Percentiles rank a stretch among this genome's conserved stretches.
Conservation (phyloP, 2,797 vertebrate genomes). For the Chiropotes sagulatus region DNA sequence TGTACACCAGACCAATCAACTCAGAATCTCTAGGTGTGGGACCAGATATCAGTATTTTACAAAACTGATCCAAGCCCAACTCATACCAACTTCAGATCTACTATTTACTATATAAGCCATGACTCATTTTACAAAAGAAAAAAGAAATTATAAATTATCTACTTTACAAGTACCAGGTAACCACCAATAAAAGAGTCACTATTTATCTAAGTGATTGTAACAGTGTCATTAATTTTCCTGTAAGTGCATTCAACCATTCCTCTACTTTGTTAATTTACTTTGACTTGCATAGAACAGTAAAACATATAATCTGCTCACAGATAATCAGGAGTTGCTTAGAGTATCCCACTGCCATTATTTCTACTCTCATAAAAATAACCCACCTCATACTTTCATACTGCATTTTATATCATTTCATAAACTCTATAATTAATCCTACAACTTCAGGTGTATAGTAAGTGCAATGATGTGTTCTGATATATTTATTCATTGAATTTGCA, state of each 20-base stretch:
- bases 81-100: not conserved
- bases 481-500: slow-evolving; percentile 12
- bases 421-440: slow-evolving; percentile 21
- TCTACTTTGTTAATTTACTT: slow-evolving; percentile 40
- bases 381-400: not conserved
- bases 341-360: not conserved
- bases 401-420: slow-evolving; percentile 48
- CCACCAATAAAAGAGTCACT: not conserved
- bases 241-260: slow-evolving; percentile 22
- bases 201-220: not conserved
- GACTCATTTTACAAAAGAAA: not conserved
- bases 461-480: not conserved
- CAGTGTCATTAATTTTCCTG: slow-evolving; percentile 38
- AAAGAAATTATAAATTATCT: slow-evolving; percentile 32
- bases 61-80: not conserved
- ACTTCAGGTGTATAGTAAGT: not conserved
- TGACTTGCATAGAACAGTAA: not conserved
- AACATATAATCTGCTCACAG: slow-evolving; percentile 32
- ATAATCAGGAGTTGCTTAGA: slow-evolving; percentile 39
- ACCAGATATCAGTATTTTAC: not conserved
- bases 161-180: not conserved
- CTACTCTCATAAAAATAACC: slow-evolving; percentile 34
- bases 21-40: not conserved
- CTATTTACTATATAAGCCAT: not conserved
- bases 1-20: not conserved